Percentiles rank a stretch among this genome's conserved stretches.
These are phyloP conservation scores for Heteractis magnifica DNA, from an alignment of 92 coral and sea anemone genomes.

Conservation along the genomic window DNA sequence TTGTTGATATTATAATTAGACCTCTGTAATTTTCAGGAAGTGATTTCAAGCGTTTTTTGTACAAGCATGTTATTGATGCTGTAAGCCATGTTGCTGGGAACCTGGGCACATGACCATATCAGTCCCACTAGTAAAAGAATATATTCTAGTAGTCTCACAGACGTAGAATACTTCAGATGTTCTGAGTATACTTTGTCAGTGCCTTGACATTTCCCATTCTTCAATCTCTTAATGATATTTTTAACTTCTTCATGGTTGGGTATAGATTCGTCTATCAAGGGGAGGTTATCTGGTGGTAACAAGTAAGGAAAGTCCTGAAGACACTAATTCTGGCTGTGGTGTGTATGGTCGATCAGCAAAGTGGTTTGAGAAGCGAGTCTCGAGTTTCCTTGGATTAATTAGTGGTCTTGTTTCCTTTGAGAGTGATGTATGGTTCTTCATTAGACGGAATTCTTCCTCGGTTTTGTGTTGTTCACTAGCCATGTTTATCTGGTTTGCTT, in stretches of 20 bases:
- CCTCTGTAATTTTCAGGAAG: no score
- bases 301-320: conserved; percentile 17
- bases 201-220: conserved; percentile 33
- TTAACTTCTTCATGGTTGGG: conserved; percentile 10
- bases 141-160: not conserved
- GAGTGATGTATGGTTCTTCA: not conserved
- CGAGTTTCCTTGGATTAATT: no score
- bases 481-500: not conserved
- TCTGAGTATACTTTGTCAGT: no score
- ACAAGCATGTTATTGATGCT: conserved; percentile 20
- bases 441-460: conserved; percentile 14
- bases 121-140: not conserved
- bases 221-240: conserved; percentile 11
- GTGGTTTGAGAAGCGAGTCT: no score
- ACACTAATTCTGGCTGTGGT: conserved; percentile 25
- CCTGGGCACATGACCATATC: conserved; percentile 8
- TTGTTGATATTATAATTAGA: no score
- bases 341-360: not conserved
- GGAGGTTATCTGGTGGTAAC: conserved; percentile 24
- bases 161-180: not conserved
- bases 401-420: not conserved
- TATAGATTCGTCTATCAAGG: not conserved
- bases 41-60: conserved; percentile 16
- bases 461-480: conserved; percentile 25
- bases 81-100: conserved; percentile 15